Conservation (phyloP, 2,888 invertebrate species). For the Lydus trimaculatus region DNA sequence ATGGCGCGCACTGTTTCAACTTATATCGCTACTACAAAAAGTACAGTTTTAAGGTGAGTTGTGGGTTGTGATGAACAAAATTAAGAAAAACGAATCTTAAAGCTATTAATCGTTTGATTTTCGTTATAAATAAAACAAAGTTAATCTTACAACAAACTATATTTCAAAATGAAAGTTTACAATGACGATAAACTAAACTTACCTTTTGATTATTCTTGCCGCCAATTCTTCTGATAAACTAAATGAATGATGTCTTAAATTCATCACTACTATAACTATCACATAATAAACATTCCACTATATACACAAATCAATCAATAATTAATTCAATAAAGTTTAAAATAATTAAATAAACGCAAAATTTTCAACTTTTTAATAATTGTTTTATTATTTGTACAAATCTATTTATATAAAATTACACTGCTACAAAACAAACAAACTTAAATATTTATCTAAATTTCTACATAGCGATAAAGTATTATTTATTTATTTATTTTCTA, state of each 20-base stretch:
- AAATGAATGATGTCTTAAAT: neutral
- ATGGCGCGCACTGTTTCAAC: too few relatives aligned
- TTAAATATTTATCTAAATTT: slow-evolving; percentile 8
- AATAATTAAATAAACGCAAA: neutral
- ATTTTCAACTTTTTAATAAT: neutral
- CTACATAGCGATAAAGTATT: slow-evolving; percentile 6
- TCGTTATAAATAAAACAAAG: neutral
- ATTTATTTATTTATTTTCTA: neutral
- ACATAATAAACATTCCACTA: neutral
- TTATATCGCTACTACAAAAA: too few relatives aligned
- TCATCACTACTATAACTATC: neutral
- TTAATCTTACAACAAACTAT: neutral
- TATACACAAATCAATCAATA: neutral
- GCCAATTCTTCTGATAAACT: neutral
- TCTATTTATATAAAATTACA: slow-evolving; percentile 2
- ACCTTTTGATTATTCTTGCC: neutral
- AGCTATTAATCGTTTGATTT: too few relatives aligned
- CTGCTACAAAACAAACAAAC: neutral
- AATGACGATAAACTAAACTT: neutral
- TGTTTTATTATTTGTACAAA: slow-evolving; percentile 3
- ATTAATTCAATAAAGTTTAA: neutral
- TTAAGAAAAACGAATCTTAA: too few relatives aligned
- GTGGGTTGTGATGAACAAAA: too few relatives aligned
- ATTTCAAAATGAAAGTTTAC: neutral
- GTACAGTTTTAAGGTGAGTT: too few relatives aligned